Evolutionary conservation across 2,888 invertebrate species (phyloP).

Genomic region (Lymantria dispar): DNA sequence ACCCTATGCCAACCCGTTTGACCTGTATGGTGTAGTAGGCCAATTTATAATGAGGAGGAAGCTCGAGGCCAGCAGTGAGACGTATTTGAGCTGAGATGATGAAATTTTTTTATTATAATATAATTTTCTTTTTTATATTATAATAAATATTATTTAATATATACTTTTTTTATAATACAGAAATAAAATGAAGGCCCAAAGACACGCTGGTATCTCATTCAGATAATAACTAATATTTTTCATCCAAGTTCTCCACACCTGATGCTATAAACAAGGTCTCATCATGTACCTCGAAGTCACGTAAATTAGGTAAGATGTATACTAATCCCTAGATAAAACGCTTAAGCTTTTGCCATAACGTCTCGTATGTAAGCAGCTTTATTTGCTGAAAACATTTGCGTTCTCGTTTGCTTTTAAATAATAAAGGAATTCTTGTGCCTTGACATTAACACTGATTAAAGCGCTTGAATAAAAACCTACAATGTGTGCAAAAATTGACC

Average conservation of each 20-base stretch:
- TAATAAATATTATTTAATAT: no score
- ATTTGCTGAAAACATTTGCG: slow-evolving; percentile 65
- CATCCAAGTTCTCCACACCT: slow-evolving; percentile 50
- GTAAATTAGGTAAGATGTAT: slow-evolving; percentile 74
- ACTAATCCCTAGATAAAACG: slow-evolving; percentile 75
- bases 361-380: slow-evolving; percentile 69
- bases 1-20: no score
- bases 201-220: no score
- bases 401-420: slow-evolving; percentile 52
- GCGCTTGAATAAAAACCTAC: slow-evolving; percentile 11
- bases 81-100: no score
- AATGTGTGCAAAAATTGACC: slow-evolving; percentile 1
- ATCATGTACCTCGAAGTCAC: slow-evolving; percentile 67
- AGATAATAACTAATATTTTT: slow-evolving; percentile 10
- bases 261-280: slow-evolving; percentile 61
- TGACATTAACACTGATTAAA: slow-evolving; percentile 22
- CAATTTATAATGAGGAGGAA: no score
- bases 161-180: no score
- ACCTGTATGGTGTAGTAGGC: no score
- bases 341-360: slow-evolving; percentile 65
- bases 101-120: no score
- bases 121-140: no score
- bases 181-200: no score
- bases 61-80: no score
- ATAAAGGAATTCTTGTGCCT: slow-evolving; percentile 44